Conservation (phyloP, 2,797 vertebrate genomes). For the Cuniculus paca region DNA sequence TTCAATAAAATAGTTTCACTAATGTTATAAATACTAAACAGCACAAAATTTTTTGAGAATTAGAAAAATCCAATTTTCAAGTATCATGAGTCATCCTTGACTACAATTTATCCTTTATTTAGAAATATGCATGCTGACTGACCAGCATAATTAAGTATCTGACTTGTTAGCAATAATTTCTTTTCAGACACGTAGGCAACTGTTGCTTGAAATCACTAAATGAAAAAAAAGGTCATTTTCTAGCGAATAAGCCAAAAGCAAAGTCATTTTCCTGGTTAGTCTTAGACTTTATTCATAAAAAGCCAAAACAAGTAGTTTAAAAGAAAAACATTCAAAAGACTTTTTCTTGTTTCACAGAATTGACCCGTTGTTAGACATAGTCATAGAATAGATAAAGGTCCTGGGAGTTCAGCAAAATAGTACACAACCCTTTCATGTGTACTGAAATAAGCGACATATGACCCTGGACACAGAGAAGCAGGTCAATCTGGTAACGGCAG, state of each 20-base stretch:
- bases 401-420: conserved; percentile 32
- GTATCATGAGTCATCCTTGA: conserved; percentile 49
- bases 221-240: conserved; percentile 7
- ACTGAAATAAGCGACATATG: neutral
- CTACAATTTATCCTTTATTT: conserved; percentile 61
- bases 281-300: conserved; percentile 57
- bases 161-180: conserved; percentile 53
- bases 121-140: conserved; percentile 24
- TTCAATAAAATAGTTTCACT: conserved; percentile 41
- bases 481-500: neutral
- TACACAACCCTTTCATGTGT: neutral
- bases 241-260: conserved; percentile 65
- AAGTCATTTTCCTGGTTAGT: conserved; percentile 46
- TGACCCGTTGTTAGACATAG: conserved; percentile 18
- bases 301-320: conserved; percentile 55
- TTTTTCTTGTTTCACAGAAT: conserved; percentile 26
- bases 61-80: conserved; percentile 51
- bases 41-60: conserved; percentile 52
- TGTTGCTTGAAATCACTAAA: conserved; percentile 57
- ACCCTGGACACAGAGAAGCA: conserved; percentile 10
- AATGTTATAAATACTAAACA: conserved; percentile 63
- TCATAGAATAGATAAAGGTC: neutral
- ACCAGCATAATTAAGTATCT: conserved; percentile 9
- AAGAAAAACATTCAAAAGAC: conserved; percentile 37
- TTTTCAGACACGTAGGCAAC: conserved; percentile 58